Evolutionary conservation across 2,888 invertebrate genomes (phyloP), one percentile per base, ranked within the genome.

Genomic region (Megalurothrips usitatus): DNA sequence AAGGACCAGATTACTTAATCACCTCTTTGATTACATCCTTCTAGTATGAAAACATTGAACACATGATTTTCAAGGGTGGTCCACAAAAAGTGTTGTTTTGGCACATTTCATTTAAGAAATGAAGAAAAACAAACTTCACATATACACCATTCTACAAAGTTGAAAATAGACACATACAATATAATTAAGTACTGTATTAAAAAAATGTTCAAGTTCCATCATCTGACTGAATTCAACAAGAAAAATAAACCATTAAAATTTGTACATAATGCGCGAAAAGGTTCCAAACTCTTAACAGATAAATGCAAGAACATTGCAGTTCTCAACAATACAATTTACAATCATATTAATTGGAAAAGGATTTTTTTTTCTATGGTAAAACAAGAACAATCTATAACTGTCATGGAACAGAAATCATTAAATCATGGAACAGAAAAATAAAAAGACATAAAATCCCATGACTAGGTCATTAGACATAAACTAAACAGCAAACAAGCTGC

Each of bases 401-500:
- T 75, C 68, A 75, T 75, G 68, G 68, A 75, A 26, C 68, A 75
- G 68, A 23, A 23, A 23, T 23, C 58, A 14, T 58, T 43, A 43
- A 58, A 58, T 58, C 0, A 14, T 58, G 17, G 17, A 58, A 17
- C 58, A n/a, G n/a, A n/a, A n/a, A n/a, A n/a, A n/a, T n/a, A n/a
- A n/a, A 58, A 58, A 75, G 23, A 75, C 12, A 23, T 75, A 75
- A 75, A 75, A 75, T 75, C 68, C 68, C 23, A 75, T 75, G 68
- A 75, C 68, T 75, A 75, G 68, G 68, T 75, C 26, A 75, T 26
- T 9, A 11, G 68, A 75, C 12, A 75, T 75, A n/a, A 75, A 23
- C 68, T 75, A 75, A 75, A 75, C 68, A 58, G 58, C 17, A 58
- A 58, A 58, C 58, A n/a, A 19, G 58, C 34, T 43, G 58, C 58